These are phyloP conservation scores for Drosophila novamexicana DNA, from an alignment of 1,140 invertebrate genomes.

Conservation along the genomic window DNA sequence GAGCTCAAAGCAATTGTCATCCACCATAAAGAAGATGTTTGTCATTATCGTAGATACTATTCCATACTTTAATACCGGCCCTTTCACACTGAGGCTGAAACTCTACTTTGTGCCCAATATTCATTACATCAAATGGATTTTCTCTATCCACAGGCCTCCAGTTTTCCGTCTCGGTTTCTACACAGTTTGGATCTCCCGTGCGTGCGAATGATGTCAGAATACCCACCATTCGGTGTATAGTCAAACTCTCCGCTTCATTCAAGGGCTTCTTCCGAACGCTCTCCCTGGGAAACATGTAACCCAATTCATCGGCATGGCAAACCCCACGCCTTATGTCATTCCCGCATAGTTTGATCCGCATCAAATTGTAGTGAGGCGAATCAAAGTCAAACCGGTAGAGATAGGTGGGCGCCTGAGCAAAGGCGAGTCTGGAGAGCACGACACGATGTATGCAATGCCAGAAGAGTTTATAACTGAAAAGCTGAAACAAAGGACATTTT, in stretches of 20 bases:
- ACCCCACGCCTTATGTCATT: conserved; percentile 70
- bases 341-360: conserved; percentile 69
- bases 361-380: conserved; percentile 64
- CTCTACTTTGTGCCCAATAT: conserved; percentile 53
- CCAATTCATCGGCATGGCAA: conserved; percentile 88
- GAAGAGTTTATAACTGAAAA: conserved; percentile 80
- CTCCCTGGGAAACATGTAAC: conserved; percentile 86
- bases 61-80: conserved; percentile 64
- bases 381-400: conserved; percentile 85
- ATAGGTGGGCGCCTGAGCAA: conserved; percentile 79
- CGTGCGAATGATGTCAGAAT: conserved; percentile 84
- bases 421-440: conserved; percentile 63
- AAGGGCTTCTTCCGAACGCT: conserved; percentile 72
- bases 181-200: conserved; percentile 77
- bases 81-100: conserved; percentile 42
- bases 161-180: conserved; percentile 33
- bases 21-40: conserved; percentile 24
- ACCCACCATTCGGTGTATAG: conserved; percentile 76
- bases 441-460: conserved; percentile 80
- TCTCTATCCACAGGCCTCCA: conserved; percentile 50
- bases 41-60: conserved; percentile 46
- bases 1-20: neutral
- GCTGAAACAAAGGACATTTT: conserved; percentile 10
- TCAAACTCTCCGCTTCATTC: conserved; percentile 60
- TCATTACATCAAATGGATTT: conserved; percentile 50